These are phyloP conservation scores for Spheniscus mendiculus DNA, from an alignment of 2,113 vertebrate species.

Conservation along the genomic window DNA sequence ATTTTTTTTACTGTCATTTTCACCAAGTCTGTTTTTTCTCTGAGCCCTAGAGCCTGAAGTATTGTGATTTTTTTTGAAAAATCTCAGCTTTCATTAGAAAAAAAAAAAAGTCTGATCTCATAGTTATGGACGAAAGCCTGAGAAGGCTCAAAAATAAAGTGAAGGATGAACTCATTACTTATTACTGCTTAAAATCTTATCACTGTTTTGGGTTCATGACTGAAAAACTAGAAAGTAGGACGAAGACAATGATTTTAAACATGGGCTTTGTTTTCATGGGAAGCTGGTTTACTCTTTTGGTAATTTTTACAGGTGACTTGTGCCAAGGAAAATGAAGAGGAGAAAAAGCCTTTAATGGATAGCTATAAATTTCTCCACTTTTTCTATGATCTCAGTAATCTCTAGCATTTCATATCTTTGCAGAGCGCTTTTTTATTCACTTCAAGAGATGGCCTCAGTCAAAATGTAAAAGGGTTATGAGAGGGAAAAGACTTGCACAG, in stretches of 20 bases:
- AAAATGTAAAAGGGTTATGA: slow-evolving; percentile 33
- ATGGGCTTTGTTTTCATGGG: not conserved
- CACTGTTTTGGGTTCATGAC: not conserved
- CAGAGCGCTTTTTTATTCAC: slow-evolving; percentile 47
- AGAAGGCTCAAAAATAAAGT: not conserved
- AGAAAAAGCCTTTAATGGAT: slow-evolving; percentile 24
- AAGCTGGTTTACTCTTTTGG: not conserved
- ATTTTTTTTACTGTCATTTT: not conserved
- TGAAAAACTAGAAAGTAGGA: slow-evolving; percentile 12
- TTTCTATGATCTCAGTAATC: slow-evolving; percentile 51
- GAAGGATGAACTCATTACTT: not conserved
- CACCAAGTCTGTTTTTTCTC: not conserved
- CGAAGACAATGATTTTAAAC: not conserved
- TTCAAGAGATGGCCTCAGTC: slow-evolving; percentile 3
- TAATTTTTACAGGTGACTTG: slow-evolving; percentile 37
- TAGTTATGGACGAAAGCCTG: not conserved
- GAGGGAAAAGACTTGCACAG: slow-evolving; percentile 18
- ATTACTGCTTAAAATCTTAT: slow-evolving; percentile 12
- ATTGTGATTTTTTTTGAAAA: not conserved
- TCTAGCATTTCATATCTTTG: slow-evolving; percentile 28
- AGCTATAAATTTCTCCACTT: slow-evolving; percentile 38
- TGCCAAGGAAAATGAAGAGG: slow-evolving; percentile 36
- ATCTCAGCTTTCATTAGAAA: not conserved
- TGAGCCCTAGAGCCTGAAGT: not conserved
- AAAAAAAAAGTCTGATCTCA: not conserved